These are phyloP conservation scores for Harpalus rufipes DNA, from an alignment of 2,888 invertebrate species.

Conservation along the genomic window DNA sequence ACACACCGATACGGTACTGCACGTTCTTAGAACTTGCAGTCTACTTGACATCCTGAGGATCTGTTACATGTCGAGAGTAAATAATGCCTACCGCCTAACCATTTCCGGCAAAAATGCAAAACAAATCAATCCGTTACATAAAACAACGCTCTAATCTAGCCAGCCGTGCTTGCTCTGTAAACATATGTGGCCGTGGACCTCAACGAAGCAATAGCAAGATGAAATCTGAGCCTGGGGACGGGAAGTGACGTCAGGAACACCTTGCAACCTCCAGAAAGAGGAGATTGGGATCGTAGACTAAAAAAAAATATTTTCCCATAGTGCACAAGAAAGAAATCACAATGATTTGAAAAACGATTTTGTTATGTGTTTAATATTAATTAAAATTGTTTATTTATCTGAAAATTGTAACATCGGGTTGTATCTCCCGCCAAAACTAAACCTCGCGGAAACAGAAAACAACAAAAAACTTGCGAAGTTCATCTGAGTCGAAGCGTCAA, in stretches of 20 bases:
- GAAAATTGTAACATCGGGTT: no score
- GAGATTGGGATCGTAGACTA: neutral
- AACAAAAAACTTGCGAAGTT: neutral
- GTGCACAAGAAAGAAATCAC: no score
- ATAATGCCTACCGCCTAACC: conserved; percentile 38
- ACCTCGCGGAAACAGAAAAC: neutral
- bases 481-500: neutral
- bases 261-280: neutral
- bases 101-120: conserved; percentile 43
- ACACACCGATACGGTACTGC: conserved; percentile 1
- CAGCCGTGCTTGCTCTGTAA: neutral
- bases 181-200: neutral
- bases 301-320: neutral
- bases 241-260: conserved; percentile 34
- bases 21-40: neutral
- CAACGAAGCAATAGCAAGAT: neutral
- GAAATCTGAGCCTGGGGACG: conserved; percentile 11
- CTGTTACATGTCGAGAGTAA: conserved; percentile 34
- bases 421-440: neutral
- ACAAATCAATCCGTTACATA: conserved; percentile 40
- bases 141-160: neutral
- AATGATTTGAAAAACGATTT: no score
- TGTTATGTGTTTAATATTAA: no score
- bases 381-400: no score
- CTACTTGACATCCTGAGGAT: conserved; percentile 49